Evolutionary conservation across 2,113 vertebrate species (phyloP).

Genomic region (Cheilinus undulatus): DNA sequence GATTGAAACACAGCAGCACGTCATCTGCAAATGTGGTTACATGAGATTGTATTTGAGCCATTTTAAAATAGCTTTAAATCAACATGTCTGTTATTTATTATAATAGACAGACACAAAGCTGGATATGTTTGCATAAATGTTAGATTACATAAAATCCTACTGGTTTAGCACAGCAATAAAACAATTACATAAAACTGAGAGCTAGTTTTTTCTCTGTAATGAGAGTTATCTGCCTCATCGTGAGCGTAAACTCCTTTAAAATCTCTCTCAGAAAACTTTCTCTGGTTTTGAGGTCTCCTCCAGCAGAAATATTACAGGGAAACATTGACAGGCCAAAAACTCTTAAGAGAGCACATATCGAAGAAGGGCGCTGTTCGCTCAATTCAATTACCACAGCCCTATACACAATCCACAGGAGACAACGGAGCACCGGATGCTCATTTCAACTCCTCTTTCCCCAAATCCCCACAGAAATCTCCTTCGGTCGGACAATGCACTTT

Average conservation of each 20-base stretch:
- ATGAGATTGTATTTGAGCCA: background rate
- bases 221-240: background rate
- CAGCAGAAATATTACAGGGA: constrained; percentile 60
- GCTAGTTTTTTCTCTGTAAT: background rate
- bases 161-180: constrained; percentile 6
- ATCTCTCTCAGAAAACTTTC: constrained; percentile 41
- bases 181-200: constrained; percentile 4
- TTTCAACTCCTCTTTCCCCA: constrained; percentile 84
- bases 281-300: constrained; percentile 29
- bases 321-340: constrained; percentile 62
- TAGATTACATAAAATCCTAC: background rate
- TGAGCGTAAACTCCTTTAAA: constrained; percentile 8
- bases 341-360: constrained; percentile 69
- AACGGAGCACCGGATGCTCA: constrained; percentile 82
- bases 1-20: background rate
- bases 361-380: constrained; percentile 72
- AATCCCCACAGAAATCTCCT: constrained; percentile 88
- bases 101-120: background rate
- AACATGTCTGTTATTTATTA: constrained; percentile 4
- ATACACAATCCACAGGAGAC: constrained; percentile 83
- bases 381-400: constrained; percentile 85
- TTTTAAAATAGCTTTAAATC: constrained; percentile 15
- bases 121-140: background rate
- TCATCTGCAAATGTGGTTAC: background rate
- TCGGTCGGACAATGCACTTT: constrained; percentile 84